Evolutionary conservation across 2,113 vertebrate genomes (phyloP), one percentile per base, ranked within the genome.

Genomic region (Felis chaus): DNA sequence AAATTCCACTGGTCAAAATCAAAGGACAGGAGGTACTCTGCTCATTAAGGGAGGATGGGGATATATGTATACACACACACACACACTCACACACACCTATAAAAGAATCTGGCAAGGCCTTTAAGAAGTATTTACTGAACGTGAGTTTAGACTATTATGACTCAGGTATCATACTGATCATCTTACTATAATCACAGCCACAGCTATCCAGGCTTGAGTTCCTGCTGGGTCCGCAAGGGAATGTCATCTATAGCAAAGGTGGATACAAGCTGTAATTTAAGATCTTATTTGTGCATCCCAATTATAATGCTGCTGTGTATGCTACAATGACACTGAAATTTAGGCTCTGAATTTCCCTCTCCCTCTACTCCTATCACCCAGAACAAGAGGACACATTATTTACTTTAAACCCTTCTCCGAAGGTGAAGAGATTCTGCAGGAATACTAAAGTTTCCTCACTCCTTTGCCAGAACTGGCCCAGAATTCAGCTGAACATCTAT

Each of bases 21-120:
- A 91, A 87, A 33, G 73, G 21, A 73, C 13, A 4, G 68, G 14
- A 80, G 55, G 31, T 39, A 27, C 55, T 73, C 25, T 50, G 25
- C 14, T 82, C 48, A 36, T 21, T 4, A 48, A 65, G 12, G 55
- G 39, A 4, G 41, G 8, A n/a, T 31, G 39, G 9, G 41, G 6
- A 41, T 31, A 50, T 0, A 45, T 7, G 6, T 6, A 41, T 1
- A 41, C 5, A 41, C 5, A 41, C 1, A 45, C 0, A 45, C 0
- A 45, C 45, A 45, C 7, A 9, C 45, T 9, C 45, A 45, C 45
- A 45, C 7, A 45, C 7, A 45, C 29, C 41, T n/a, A 19, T 65
- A n/a, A 48, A 74, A 15, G 13, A 48, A 91, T 45, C 25, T 2
- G 1, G 74, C 25, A 36, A 66, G 29, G 11, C 31, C 63, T 69